Conservation (phyloP, 2,113 vertebrate genomes). For the Abramis brama region DNA sequence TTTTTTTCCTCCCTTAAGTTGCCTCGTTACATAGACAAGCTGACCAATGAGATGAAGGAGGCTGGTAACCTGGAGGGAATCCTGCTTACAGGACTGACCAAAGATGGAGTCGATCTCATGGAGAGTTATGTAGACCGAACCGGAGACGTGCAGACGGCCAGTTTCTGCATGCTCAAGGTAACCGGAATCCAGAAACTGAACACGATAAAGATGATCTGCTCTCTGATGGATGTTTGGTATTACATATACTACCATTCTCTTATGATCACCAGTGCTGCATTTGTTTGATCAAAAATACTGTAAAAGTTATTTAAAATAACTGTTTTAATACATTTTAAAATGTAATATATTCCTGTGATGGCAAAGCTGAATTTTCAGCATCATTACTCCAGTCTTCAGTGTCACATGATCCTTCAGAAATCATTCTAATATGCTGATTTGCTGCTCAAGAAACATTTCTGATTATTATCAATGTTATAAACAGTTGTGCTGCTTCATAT, state of each 20-base stretch:
- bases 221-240: not conserved
- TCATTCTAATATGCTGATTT: not conserved
- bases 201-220: not conserved
- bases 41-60: conserved; percentile 96
- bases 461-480: not conserved
- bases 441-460: not conserved
- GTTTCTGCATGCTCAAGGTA: conserved; percentile 98
- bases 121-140: conserved; percentile 96
- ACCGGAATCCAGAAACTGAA: not conserved
- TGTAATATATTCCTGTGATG: not conserved
- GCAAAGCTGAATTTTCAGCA: not conserved
- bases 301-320: not conserved
- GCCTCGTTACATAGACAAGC: conserved; percentile 93
- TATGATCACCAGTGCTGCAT: not conserved
- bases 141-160: conserved; percentile 96
- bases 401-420: not conserved
- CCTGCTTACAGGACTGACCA: conserved; percentile 92
- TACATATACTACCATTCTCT: not conserved
- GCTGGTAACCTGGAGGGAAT: conserved; percentile 96
- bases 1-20: conserved; percentile 70
- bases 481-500: not conserved
- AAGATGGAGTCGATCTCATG: conserved; percentile 98
- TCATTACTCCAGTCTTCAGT: not conserved
- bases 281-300: not conserved
- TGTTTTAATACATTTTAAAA: not conserved